phyloP scores from a whole-genome alignment of 1,140 invertebrate genomes.

The Plodia interpunctella region DNA sequence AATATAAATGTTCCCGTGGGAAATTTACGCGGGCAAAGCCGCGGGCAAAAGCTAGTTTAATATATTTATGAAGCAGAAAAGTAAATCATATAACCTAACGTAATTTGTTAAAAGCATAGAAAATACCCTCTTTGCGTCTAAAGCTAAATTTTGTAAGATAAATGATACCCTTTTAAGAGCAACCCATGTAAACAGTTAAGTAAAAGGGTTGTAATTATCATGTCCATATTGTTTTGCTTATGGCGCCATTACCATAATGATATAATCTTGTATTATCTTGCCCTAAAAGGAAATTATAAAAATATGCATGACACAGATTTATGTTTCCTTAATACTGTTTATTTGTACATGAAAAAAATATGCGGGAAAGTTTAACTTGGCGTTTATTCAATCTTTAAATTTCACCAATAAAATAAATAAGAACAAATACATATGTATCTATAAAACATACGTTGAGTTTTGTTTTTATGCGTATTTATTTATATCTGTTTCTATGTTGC shows the following conservation, averaged over 20 bases:
- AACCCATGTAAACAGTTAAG: not conserved
- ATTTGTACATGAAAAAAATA: too few species aligned
- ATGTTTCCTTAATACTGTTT: not conserved
- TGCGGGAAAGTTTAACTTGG: too few species aligned
- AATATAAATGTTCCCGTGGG: too few species aligned
- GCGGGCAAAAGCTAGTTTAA: too few species aligned
- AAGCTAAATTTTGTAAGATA: not conserved
- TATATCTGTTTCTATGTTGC: too few species aligned
- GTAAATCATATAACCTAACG: not conserved
- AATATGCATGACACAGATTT: not conserved
- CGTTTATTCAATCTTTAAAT: too few species aligned
- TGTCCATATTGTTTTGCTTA: not conserved
- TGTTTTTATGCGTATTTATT: too few species aligned
- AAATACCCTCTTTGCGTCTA: not conserved
- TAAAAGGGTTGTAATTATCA: constrained; percentile 2
- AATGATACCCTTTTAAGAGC: not conserved
- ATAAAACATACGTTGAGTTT: too few species aligned
- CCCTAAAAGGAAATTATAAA: too few species aligned
- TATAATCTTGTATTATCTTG: not conserved
- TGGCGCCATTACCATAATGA: not conserved
- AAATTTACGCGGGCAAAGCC: too few species aligned
- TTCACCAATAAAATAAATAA: too few species aligned
- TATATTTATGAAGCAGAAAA: not conserved
- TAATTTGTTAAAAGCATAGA: not conserved
- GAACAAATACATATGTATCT: too few species aligned